Conservation (phyloP, 2,888 invertebrate genomes). For the Thelaira solivaga region DNA sequence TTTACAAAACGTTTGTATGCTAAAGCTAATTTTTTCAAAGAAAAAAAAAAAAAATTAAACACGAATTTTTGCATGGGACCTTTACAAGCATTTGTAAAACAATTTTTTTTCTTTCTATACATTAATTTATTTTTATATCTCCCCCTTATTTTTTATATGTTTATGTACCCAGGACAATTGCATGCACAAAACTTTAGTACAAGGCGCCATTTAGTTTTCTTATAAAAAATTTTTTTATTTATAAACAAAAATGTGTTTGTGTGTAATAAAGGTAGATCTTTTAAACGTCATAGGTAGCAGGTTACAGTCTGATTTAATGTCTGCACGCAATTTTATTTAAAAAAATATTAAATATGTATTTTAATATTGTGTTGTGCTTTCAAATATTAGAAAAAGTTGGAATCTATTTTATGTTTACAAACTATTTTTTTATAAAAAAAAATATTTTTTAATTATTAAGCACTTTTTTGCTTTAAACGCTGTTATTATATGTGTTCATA, state of each 20-base stretch:
- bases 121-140: neutral
- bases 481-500: too few species aligned
- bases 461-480: too few species aligned
- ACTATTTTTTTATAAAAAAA: neutral
- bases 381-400: neutral
- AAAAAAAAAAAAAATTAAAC: neutral
- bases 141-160: neutral
- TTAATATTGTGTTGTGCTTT: neutral
- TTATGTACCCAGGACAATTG: constrained; percentile 49
- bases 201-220: constrained; percentile 59
- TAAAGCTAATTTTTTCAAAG: neutral
- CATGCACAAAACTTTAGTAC: constrained; percentile 56
- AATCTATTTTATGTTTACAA: neutral
- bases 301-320: constrained; percentile 62
- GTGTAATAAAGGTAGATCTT: constrained; percentile 26
- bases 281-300: constrained; percentile 57
- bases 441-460: constrained; percentile 9
- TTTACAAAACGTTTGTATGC: neutral
- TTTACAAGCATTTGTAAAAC: neutral
- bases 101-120: neutral
- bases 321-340: constrained; percentile 62
- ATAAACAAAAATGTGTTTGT: neutral
- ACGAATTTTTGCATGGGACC: neutral
- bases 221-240: constrained; percentile 21
- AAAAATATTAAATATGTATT: neutral